Conservation (phyloP, 35 echinoderm and acorn worm species). For the Apostichopus japonicus region DNA sequence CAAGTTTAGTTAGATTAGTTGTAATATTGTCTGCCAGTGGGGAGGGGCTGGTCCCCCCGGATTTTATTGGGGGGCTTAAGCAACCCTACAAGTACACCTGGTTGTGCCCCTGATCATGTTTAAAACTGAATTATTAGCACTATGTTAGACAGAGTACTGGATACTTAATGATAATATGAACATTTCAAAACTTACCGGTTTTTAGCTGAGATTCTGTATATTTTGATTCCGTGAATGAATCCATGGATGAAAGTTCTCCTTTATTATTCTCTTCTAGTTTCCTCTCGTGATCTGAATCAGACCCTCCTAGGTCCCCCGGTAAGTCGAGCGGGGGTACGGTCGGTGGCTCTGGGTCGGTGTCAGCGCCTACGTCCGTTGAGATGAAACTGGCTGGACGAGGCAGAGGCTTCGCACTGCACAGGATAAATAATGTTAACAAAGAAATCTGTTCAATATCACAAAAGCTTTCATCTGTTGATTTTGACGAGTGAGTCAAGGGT, state of each 20-base stretch:
- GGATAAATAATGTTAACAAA: neutral
- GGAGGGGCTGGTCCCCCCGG: too few relatives aligned
- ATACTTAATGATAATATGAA: too few relatives aligned
- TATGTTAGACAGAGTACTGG: too few relatives aligned
- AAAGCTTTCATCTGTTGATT: too few relatives aligned
- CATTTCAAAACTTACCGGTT: neutral
- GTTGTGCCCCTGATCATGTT: too few relatives aligned
- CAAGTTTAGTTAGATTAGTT: too few relatives aligned
- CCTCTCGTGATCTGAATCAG: slow-evolving; percentile 26
- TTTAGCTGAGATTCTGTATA: neutral
- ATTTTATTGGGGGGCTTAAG: too few relatives aligned
- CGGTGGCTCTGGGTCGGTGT: neutral
- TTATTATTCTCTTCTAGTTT: neutral
- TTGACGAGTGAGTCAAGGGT: too few relatives aligned
- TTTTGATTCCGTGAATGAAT: neutral
- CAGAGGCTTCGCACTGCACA: neutral
- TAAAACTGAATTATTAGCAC: too few relatives aligned
- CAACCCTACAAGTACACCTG: too few relatives aligned
- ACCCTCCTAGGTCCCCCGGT: neutral
- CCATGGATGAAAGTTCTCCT: neutral
- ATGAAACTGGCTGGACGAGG: slow-evolving; percentile 8
- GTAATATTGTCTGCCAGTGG: too few relatives aligned
- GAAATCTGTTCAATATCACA: neutral
- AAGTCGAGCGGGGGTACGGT: neutral
- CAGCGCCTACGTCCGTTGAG: neutral